Base-by-base conservation (phyloP, 2,888 invertebrate species). In the Temnothorax ravouxi region DNA sequence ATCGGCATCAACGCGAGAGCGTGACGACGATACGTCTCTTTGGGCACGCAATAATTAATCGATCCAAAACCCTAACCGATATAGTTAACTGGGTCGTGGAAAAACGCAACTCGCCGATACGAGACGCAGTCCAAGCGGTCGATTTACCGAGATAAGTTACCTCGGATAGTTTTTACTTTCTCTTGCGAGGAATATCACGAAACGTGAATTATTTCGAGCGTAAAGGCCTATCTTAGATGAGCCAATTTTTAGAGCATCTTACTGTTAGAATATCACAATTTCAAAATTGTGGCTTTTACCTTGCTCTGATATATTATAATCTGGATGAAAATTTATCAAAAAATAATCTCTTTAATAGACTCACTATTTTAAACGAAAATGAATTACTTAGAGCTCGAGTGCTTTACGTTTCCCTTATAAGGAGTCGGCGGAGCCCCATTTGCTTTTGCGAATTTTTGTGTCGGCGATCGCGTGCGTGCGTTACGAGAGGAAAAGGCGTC, bases 11-110 rank as follows among this genome's bases (percentile, higher is more conserved):
- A 69, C 29, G 44, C 44, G 61, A 74, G 62, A 75, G 75, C 75
- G 75, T 75, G 62, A 75, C 76, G 61, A 62, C 75, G 34, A 25
- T 21, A 50, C 25, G 50, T 76, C 38, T 76, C 66, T 76, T 52
- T 41, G 66, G 76, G 25, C 38, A 66, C 38, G 50, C 66, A 61
- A 21, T 50, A 64, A 66, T 76, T 76, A 76, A 76, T 76, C 41
- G 66, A 76, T 64, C 38, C 25, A 50, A 52, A 76, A 52, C 52
- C 59, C 21, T 61, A 75, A 75, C 62, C 75, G 47, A 62, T 62
- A 41, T 62, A 41, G 76, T 21, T 76, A 76, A 76, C 76, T 76
- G 76, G 76, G 76, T 76, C 76, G 52, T 76, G 66, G 21, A 76
- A 66, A 62, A 76, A 64, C 29, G 29, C 61, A 29, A 34, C 34